Conservation (phyloP, 2,113 vertebrate genomes). For the Paradisaea rubra region DNA sequence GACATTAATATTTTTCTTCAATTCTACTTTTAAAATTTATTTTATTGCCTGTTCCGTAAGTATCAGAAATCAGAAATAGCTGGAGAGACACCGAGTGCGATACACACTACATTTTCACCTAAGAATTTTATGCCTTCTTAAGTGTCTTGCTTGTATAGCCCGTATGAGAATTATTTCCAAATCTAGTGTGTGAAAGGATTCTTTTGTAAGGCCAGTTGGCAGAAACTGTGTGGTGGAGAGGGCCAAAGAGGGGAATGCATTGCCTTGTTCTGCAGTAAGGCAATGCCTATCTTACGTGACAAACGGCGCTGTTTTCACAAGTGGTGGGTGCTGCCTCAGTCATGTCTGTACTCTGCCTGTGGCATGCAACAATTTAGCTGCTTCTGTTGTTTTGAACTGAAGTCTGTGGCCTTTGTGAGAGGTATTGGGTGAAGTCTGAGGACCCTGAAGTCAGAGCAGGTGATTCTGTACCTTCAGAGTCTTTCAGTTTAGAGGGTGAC, state of each 20-base stretch:
- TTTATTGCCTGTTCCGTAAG: background rate
- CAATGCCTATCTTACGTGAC: rapidly evolving
- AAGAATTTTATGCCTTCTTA: background rate
- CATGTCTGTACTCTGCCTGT: background rate
- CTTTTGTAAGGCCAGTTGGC: background rate
- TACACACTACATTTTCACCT: background rate
- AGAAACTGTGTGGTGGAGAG: background rate
- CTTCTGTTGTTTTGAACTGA: background rate
- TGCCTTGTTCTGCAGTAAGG: background rate
- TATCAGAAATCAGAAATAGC: background rate
- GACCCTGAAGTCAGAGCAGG: background rate
- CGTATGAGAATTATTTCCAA: background rate
- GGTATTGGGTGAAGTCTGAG: background rate
- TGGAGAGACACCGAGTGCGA: background rate
- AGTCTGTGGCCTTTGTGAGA: background rate
- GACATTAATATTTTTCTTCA: background rate
- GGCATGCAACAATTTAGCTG: background rate
- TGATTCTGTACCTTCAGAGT: background rate
- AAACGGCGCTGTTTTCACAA: background rate
- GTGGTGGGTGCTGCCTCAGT: background rate
- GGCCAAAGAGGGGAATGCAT: rapidly evolving
- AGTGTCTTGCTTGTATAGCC: background rate
- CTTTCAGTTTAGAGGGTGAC: background rate
- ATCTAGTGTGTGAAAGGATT: background rate
- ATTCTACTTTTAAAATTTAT: background rate